These are phyloP conservation scores for Drosophila meridionalis DNA, from an alignment of 2,888 invertebrate species.

Conservation along the genomic window DNA sequence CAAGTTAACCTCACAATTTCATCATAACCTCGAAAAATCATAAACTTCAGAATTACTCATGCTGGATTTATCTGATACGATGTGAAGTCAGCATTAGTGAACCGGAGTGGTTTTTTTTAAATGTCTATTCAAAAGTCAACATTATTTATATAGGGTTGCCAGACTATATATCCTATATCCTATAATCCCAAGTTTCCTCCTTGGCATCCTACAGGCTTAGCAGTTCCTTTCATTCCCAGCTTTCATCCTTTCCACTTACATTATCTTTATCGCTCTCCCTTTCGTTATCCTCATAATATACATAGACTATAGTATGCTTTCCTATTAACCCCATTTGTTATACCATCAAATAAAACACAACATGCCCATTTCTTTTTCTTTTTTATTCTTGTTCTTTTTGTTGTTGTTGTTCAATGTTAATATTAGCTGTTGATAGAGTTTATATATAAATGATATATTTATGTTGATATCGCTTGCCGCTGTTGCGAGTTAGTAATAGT, in stretches of 20 bases:
- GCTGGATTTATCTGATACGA: background rate
- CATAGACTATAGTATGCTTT: too few relatives aligned
- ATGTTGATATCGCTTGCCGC: slow-evolving; percentile 60
- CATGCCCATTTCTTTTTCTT: background rate
- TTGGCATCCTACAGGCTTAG: background rate
- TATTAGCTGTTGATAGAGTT: slow-evolving; percentile 55
- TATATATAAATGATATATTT: slow-evolving; percentile 30
- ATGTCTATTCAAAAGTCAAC: background rate
- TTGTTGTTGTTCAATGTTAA: slow-evolving; percentile 48
- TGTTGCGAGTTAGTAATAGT: slow-evolving; percentile 59
- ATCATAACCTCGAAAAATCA: background rate
- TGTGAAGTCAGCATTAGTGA: background rate
- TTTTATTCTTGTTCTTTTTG: slow-evolving; percentile 6
- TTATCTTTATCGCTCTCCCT: background rate
- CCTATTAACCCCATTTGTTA: background rate
- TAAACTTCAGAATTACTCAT: background rate
- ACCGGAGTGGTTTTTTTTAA: too few relatives aligned
- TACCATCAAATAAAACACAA: background rate
- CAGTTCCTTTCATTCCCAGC: background rate
- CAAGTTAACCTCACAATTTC: background rate
- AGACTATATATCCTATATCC: background rate
- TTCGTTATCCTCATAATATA: too few relatives aligned
- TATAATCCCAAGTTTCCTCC: background rate
- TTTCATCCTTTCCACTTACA: background rate
- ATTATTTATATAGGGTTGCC: background rate